Evolutionary conservation across 1,140 invertebrate genomes (phyloP), one percentile per base, ranked within the genome.

Genomic region (Paralvinella palmiformis): DNA sequence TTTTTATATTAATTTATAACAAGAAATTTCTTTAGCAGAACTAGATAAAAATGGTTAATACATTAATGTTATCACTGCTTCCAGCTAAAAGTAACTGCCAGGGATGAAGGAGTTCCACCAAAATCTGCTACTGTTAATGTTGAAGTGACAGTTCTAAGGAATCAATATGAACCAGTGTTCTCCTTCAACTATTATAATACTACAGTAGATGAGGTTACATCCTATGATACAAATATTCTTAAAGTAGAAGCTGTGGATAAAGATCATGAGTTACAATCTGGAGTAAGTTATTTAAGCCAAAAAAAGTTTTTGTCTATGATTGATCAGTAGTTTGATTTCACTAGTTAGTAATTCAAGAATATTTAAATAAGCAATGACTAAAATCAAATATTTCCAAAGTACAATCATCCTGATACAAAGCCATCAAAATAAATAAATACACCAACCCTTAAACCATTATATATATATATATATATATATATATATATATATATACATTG

Each of bases 41-140:
- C n/a, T n/a, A n/a, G n/a, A n/a, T n/a, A n/a, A n/a, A n/a, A n/a
- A n/a, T n/a, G n/a, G n/a, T n/a, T n/a, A n/a, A n/a, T n/a, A n/a
- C n/a, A n/a, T n/a, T n/a, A 53, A n/a, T 31, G 29, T 24, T 3
- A 24, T 59, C 4, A 22, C 4, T 60, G 33, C 32, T 41, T 59
- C 5, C 57, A 60, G 58, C 33, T 60, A n/a, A 35, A 5, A 20
- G 58, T 60, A 22, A 60, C 58, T 27, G 58, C 20, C 6, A 13
- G 15, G 20, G 58, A 60, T 22, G 24, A 20, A 27, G 58, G 58
- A 5, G 24, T 41, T 3, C 58, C 58, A 1, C 58, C 17, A 2
- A 60, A 60, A 22, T 41, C 33, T 17, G 58, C 58, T 22, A n/a
- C 17, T 10, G 58, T 33, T 27, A 45, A 35, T 17, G 3, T 60